A percentile compares a stretch with the other conserved stretches of the same genome.
phyloP scores from a whole-genome alignment of 1,140 invertebrate genomes.

The Pissodes strobi region DNA sequence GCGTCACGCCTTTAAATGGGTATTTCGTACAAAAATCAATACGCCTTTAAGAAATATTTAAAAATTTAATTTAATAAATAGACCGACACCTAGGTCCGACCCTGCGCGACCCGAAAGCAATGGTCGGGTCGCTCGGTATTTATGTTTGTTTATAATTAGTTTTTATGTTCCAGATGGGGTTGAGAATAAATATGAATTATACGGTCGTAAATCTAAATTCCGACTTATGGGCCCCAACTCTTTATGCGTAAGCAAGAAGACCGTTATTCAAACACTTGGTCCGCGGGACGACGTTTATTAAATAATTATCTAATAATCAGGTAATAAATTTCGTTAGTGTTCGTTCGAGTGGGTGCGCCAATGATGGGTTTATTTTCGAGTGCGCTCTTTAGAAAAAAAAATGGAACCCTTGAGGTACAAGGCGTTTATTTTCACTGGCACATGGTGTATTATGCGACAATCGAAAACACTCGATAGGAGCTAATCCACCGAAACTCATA shows the following conservation, averaged over 20 bases:
- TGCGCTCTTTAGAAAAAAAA: not conserved
- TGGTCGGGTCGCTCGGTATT: no score
- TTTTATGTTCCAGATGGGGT: conserved; percentile 37
- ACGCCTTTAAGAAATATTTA: no score
- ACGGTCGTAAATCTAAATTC: conserved; percentile 30
- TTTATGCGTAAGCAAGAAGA: conserved; percentile 22
- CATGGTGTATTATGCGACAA: no score
- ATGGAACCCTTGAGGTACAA: no score
- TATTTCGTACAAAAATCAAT: no score
- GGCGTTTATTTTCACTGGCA: no score
- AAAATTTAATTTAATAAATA: no score
- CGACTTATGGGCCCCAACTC: conserved; percentile 18
- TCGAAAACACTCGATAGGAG: no score
- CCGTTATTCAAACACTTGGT: conserved; percentile 16
- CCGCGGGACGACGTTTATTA: conserved; percentile 28
- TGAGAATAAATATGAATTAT: conserved; percentile 36
- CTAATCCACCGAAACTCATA: no score
- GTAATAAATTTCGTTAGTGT: not conserved
- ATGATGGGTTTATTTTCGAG: not conserved
- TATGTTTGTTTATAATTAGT: conserved; percentile 39
- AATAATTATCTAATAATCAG: conserved; percentile 36
- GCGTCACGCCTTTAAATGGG: no score
- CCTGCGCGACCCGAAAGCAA: no score
- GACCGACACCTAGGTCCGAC: no score
- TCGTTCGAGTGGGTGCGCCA: not conserved